Conservation (phyloP, 2,888 invertebrate genomes). For the Spilarctia lutea region DNA sequence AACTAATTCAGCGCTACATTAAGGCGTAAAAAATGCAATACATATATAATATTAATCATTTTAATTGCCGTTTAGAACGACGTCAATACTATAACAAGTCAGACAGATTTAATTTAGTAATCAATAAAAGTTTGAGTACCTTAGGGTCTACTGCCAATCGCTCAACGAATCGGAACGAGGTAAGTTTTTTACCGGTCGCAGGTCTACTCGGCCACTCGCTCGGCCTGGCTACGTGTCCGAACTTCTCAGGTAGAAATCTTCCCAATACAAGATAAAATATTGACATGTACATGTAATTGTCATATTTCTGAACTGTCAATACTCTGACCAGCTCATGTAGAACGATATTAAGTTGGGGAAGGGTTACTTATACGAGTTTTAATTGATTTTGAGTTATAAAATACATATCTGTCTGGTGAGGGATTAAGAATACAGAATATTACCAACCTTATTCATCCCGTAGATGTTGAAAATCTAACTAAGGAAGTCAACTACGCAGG, state of each 20-base stretch:
- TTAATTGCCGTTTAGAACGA: too few species aligned
- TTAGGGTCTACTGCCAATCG: conserved; percentile 58
- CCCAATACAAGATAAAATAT: conserved; percentile 41
- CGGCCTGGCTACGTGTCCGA: conserved; percentile 32
- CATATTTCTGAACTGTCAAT: conserved; percentile 12
- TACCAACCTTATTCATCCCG: too few species aligned
- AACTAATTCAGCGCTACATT: too few species aligned
- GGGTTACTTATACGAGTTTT: neutral
- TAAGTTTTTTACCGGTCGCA: conserved; percentile 44
- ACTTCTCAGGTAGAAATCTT: conserved; percentile 42
- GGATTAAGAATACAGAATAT: too few species aligned
- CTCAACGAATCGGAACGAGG: conserved; percentile 70
- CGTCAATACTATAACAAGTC: too few species aligned
- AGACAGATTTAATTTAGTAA: neutral
- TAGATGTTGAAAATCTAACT: too few species aligned
- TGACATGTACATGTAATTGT: conserved; percentile 40
- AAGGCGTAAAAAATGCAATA: neutral
- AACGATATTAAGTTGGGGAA: neutral
- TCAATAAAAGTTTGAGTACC: conserved; percentile 50
- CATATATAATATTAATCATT: too few species aligned
- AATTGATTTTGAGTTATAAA: neutral
- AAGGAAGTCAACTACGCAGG: too few species aligned
- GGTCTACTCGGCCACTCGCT: conserved; percentile 10
- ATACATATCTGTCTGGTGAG: too few species aligned
- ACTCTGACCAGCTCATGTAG: conserved; percentile 1